phyloP scores from a whole-genome alignment of 2,113 vertebrate species.

The Leucosticte australis region DNA sequence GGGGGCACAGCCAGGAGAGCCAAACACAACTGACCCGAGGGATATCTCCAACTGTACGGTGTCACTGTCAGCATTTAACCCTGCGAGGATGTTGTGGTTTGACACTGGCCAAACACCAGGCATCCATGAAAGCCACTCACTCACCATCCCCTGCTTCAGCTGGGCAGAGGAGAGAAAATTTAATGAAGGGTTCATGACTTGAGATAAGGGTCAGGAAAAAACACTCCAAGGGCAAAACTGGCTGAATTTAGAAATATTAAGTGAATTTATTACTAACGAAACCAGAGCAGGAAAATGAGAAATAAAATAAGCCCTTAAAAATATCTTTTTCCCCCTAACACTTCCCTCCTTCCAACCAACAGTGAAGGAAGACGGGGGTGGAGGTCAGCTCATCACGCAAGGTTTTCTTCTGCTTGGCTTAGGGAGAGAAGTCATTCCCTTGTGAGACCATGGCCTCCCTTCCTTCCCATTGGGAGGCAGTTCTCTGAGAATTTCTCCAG shows the following conservation, averaged over 20 bases:
- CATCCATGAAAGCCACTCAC: neutral
- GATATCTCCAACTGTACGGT: neutral
- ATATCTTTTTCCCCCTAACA: no score
- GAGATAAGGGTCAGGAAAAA: neutral
- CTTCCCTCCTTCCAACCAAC: neutral
- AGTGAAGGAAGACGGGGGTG: neutral
- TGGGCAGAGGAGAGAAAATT: neutral
- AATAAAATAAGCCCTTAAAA: neutral
- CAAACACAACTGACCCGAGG: neutral
- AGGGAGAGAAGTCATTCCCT: neutral
- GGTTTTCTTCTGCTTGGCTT: neutral
- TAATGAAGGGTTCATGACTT: neutral
- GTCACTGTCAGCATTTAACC: neutral
- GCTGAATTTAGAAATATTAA: neutral
- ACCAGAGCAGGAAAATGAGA: neutral
- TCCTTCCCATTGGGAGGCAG: neutral
- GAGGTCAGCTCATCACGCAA: neutral
- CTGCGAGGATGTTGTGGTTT: accelerated
- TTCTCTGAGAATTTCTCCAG: neutral
- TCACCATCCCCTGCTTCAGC: neutral
- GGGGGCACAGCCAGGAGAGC: neutral
- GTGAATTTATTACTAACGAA: neutral
- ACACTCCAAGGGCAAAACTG: neutral
- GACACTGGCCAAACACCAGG: neutral
- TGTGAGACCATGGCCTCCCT: neutral